Conservation (phyloP, 2,888 invertebrate species). For the Drosophila borborema region DNA sequence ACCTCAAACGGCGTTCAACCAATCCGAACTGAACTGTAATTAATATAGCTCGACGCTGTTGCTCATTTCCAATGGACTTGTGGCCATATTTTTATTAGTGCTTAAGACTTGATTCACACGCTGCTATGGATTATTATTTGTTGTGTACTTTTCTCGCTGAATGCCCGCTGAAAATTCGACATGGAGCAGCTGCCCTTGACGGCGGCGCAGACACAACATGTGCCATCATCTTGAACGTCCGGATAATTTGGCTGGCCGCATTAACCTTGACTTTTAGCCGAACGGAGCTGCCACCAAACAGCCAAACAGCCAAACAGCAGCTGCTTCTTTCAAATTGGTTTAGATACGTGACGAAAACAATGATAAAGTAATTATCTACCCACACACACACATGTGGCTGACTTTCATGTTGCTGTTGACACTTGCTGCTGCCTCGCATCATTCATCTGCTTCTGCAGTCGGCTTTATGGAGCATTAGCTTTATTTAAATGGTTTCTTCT, state of each 20-base stretch:
- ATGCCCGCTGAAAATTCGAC: constrained; percentile 28
- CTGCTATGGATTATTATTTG: constrained; percentile 30
- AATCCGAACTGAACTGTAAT: constrained; percentile 30
- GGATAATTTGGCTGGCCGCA: constrained; percentile 42
- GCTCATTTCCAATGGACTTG: constrained; percentile 16
- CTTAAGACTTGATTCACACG: constrained; percentile 50
- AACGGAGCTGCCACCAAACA: constrained; percentile 25
- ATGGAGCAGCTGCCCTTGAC: constrained; percentile 42
- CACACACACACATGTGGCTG: constrained; percentile 3
- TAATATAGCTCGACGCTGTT: constrained; percentile 33
- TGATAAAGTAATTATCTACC: constrained; percentile 68
- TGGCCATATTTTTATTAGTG: constrained; percentile 39
- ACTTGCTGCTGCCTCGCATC: constrained; percentile 32
- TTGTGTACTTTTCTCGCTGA: constrained; percentile 21
- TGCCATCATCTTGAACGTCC: constrained; percentile 45
- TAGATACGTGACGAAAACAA: constrained; percentile 69
- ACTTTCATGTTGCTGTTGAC: constrained; percentile 38
- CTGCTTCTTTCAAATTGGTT: constrained; percentile 54
- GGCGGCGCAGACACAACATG: constrained; percentile 30
- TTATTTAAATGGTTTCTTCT: constrained; percentile 30
- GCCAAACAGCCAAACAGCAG: not conserved
- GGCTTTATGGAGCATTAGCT: constrained; percentile 36
- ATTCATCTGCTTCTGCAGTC: constrained; percentile 43
- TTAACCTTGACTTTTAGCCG: constrained; percentile 74
- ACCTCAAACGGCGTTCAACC: constrained; percentile 9